Base-by-base conservation (phyloP, 2,888 invertebrate species). In the Gortyna flavago region DNA sequence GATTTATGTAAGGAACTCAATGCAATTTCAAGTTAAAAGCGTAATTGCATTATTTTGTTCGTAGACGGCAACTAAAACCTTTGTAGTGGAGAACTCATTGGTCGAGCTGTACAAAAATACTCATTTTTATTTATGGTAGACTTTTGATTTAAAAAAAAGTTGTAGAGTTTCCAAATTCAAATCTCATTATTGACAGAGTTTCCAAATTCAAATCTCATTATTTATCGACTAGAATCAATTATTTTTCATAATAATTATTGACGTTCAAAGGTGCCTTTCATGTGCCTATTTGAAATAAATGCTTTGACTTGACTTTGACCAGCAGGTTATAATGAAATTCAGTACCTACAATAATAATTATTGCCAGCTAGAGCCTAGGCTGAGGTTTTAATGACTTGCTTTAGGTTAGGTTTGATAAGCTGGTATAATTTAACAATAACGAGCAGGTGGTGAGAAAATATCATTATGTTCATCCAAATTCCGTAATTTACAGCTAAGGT, bases 1-100 rank as follows among this genome's bases (percentile, higher is more conserved):
- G 71, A 81, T 78, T 79, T 76, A 78, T 64, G 61, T 65, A 13
- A 68, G 57, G 59, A 77, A 74, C 75, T 59, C 13, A 71, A 76
- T 74, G 67, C 44, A 75, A 51, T 67, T 71, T 76, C n/a, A 29
- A 72, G 67, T 74, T 21, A 38, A 16, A 79, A 54, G 25, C 25
- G 54, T 11, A 54, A 54, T 54, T 54, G 25, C 11, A 57, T 57
- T 57, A n/a, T 57, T 57, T 57, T 57, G n/a, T 57, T 57, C n/a
- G 54, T 57, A 57, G 11, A 57, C n/a, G 25, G n/a, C 54, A n/a
- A 57, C 9, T 57, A n/a, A n/a, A 4, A 57, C 54, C 54, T 57
- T n/a, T 54, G 54, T 11, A 57, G 54, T n/a, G n/a, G n/a, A 57
- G 54, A 57, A 11, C n/a, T 54, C 54, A 25, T 51, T n/a, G n/a